Conservation (phyloP, 2,797 vertebrate genomes). For the Clangula hyemalis region DNA sequence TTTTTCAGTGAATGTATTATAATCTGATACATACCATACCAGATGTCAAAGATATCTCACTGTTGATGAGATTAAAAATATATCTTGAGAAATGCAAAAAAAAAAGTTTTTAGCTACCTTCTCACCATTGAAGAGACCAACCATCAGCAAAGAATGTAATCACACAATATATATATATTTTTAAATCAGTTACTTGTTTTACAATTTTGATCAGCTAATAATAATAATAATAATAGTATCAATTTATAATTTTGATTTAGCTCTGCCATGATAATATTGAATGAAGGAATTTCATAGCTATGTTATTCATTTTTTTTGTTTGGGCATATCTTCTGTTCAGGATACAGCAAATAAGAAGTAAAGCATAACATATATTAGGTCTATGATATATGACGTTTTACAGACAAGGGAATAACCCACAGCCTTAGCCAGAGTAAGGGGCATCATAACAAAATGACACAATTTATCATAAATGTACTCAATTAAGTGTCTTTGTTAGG, state of each 20-base stretch:
- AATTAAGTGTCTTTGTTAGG: background rate
- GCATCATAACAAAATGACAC: background rate
- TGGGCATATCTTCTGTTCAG: background rate
- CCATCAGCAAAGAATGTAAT: accelerated
- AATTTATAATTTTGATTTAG: too few species aligned
- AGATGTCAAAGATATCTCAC: background rate
- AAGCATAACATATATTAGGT: background rate
- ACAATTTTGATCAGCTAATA: background rate
- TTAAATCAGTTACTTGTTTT: background rate
- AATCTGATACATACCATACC: background rate
- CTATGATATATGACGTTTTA: background rate
- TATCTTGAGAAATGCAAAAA: background rate
- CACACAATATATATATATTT: background rate
- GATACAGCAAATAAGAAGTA: background rate
- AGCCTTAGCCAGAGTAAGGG: background rate
- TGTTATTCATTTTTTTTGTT: background rate
- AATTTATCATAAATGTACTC: background rate
- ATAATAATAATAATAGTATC: too few species aligned
- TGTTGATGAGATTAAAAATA: background rate
- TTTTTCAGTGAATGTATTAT: background rate
- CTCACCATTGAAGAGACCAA: background rate
- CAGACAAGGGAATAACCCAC: background rate
- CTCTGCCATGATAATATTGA: background rate
- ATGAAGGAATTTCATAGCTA: background rate
- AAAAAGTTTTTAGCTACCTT: background rate